Evolutionary conservation across 2,113 vertebrate genomes (phyloP).

Genomic region (Verasper variegatus): DNA sequence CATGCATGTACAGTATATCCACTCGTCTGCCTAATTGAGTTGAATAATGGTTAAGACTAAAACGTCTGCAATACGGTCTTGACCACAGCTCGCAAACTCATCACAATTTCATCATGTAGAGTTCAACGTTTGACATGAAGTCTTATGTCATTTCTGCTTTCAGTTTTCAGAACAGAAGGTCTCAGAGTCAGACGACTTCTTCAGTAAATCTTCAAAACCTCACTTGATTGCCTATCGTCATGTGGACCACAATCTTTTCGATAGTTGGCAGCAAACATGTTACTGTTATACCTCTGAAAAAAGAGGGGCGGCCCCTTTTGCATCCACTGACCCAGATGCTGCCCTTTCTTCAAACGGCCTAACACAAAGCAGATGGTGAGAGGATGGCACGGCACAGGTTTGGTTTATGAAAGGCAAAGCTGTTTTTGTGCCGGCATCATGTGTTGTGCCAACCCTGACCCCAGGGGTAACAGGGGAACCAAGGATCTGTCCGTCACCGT

Average conservation of each 20-base stretch:
- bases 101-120: constrained; percentile 15
- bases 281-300: constrained; percentile 35
- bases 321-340: constrained; percentile 49
- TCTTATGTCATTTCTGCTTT: constrained; percentile 7
- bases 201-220: constrained; percentile 37
- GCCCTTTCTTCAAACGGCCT: constrained; percentile 40
- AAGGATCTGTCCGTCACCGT: constrained; percentile 72
- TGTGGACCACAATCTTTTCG: constrained; percentile 21
- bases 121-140: background rate
- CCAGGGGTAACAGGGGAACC: constrained; percentile 51
- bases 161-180: constrained; percentile 14
- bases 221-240: constrained; percentile 23
- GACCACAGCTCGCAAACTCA: constrained; percentile 1
- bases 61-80: constrained; percentile 3
- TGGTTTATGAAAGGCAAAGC: constrained; percentile 37
- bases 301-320: constrained; percentile 32
- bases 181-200: background rate
- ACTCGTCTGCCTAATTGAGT: constrained; percentile 8
- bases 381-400: constrained; percentile 68
- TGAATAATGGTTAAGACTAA: constrained; percentile 1
- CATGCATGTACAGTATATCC: background rate
- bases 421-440: constrained; percentile 63
- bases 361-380: constrained; percentile 66
- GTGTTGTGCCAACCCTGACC: constrained; percentile 68
- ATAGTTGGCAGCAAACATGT: constrained; percentile 44